Evolutionary conservation across 2,888 invertebrate species (phyloP).

Genomic region (Kryphioiulus occultus): DNA sequence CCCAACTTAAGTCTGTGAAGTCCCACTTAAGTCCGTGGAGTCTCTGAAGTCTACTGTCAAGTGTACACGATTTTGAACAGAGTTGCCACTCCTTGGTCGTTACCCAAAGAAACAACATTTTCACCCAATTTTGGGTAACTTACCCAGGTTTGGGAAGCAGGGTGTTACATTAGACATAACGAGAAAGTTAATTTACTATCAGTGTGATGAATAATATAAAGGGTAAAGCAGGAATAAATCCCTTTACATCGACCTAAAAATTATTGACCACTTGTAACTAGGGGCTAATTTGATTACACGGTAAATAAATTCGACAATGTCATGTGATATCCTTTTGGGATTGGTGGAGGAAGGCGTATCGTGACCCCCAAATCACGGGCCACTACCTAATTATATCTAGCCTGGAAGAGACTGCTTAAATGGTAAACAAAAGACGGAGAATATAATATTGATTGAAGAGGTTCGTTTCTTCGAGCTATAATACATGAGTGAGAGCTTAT

Average conservation of each 20-base stretch:
- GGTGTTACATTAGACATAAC: too few relatives aligned
- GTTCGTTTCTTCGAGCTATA: background rate
- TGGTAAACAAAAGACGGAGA: slow-evolving; percentile 29
- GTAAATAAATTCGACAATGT: background rate
- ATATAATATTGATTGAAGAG: slow-evolving; percentile 24
- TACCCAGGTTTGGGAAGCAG: too few relatives aligned
- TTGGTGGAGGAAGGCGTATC: background rate
- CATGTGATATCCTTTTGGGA: background rate
- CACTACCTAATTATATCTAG: slow-evolving; percentile 23
- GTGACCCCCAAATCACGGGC: background rate
- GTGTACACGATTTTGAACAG: too few relatives aligned
- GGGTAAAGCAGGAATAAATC: background rate
- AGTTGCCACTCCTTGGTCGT: too few relatives aligned
- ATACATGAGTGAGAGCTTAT: background rate
- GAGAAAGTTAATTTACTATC: too few relatives aligned
- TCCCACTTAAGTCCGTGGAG: too few relatives aligned
- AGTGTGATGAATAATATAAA: background rate
- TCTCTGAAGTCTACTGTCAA: too few relatives aligned
- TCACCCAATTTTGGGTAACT: too few relatives aligned
- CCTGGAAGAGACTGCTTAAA: background rate
- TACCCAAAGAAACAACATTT: too few relatives aligned
- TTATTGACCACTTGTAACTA: background rate
- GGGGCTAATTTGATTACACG: background rate
- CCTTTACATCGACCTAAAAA: background rate
- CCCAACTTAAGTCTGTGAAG: too few relatives aligned